Evolutionary conservation across 2,113 vertebrate species (phyloP).

Genomic region (Microcebus lehilahytsara): DNA sequence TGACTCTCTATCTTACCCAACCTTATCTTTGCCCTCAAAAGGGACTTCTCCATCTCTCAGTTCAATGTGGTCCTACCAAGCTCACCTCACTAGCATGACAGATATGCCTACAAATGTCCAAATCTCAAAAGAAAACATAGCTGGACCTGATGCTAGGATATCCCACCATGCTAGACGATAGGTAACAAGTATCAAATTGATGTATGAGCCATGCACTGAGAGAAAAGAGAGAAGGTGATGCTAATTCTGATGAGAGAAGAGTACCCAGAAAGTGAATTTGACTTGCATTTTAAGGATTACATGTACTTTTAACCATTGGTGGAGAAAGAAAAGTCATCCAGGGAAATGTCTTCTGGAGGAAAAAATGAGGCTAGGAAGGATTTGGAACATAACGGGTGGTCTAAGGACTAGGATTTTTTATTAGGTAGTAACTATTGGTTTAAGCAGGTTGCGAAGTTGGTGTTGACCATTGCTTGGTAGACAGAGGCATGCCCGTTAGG

Average conservation of each 20-base stretch:
- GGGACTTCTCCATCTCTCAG: not conserved
- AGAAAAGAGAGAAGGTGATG: not conserved
- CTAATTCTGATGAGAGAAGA: not conserved
- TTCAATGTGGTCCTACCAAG: not conserved
- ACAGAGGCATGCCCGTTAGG: not conserved
- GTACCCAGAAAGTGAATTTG: not conserved
- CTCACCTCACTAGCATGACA: not conserved
- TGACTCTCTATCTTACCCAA: slow-evolving; percentile 7
- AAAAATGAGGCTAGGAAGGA: not conserved
- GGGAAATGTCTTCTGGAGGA: not conserved
- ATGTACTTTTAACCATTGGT: not conserved
- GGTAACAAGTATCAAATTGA: not conserved
- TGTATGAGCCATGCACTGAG: not conserved
- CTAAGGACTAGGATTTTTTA: not conserved
- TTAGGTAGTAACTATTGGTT: not conserved
- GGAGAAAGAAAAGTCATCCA: not conserved
- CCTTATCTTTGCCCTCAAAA: not conserved
- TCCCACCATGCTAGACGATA: not conserved
- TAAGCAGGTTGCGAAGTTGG: not conserved
- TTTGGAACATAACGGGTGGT: not conserved
- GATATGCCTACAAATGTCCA: not conserved
- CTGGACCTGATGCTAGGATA: not conserved
- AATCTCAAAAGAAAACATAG: slow-evolving; percentile 32
- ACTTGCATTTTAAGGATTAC: not conserved
- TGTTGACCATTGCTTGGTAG: not conserved